Evolutionary conservation across 2,888 invertebrate species (phyloP).

Genomic region (Acanthosepion lycidas): DNA sequence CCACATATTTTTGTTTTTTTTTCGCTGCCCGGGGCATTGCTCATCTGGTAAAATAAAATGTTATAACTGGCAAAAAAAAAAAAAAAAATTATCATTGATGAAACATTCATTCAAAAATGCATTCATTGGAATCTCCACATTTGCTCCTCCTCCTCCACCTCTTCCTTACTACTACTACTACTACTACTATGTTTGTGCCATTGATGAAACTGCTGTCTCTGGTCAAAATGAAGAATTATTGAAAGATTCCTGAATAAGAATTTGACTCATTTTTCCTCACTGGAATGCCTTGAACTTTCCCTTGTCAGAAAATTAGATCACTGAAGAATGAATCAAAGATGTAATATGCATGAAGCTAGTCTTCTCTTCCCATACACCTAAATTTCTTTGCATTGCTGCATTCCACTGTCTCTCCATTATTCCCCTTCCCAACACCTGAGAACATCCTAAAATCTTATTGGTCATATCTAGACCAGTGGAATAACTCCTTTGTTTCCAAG

Average conservation of each 20-base stretch:
- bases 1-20: background rate
- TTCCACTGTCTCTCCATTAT: background rate
- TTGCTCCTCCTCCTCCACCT: background rate
- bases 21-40: background rate
- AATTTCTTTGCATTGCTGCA: background rate
- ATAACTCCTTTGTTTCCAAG: background rate
- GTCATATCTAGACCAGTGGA: background rate
- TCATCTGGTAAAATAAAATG: background rate
- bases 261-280: slow-evolving; percentile 33
- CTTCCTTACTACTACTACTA: background rate
- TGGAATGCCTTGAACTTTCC: slow-evolving; percentile 33
- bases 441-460: background rate
- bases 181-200: background rate
- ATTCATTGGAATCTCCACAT: background rate
- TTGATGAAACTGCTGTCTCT: background rate
- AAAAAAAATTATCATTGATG: background rate
- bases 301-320: slow-evolving; percentile 33
- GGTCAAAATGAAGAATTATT: background rate
- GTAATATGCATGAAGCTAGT: background rate
- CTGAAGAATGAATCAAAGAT: slow-evolving; percentile 13
- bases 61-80: background rate
- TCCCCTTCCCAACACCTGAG: background rate
- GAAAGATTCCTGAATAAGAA: slow-evolving; percentile 8
- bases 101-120: background rate
- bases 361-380: background rate